A percentile compares a stretch with the other conserved stretches of the same genome.
Conservation (phyloP, 2,113 vertebrate species). For the Nesoenas mayeri region DNA sequence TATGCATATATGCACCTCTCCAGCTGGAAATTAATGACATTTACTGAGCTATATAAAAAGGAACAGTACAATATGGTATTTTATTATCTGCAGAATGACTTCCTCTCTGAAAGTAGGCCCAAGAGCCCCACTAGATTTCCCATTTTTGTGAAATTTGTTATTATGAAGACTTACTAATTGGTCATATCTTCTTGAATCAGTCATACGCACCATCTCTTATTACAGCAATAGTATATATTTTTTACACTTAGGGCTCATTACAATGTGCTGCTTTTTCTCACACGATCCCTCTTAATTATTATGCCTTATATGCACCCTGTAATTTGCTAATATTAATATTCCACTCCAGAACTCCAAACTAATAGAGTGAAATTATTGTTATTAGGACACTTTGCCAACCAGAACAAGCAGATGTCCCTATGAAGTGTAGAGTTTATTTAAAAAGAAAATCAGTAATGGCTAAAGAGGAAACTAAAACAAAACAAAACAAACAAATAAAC, state of each 20-base stretch:
- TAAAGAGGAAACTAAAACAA: neutral
- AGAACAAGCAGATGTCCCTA: neutral
- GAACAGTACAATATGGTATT: neutral
- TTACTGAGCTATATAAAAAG: neutral
- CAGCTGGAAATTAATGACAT: neutral
- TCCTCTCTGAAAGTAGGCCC: neutral
- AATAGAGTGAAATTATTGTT: neutral
- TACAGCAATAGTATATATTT: neutral
- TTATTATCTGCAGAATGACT: neutral
- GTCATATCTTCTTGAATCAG: slow-evolving; percentile 7
- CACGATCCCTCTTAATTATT: neutral
- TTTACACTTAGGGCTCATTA: neutral
- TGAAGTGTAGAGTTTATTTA: neutral
- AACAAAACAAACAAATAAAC: neutral
- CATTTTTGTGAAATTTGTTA: neutral
- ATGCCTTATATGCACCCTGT: neutral
- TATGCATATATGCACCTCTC: neutral
- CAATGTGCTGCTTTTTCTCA: neutral
- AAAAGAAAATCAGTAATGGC: neutral
- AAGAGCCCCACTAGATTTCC: neutral
- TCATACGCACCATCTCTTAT: neutral
- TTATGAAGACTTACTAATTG: neutral
- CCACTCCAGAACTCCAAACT: neutral
- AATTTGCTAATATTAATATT: neutral
- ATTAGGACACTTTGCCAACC: neutral